A percentile compares a stretch with the other conserved stretches of the same genome.
These are phyloP conservation scores for Dicranocentrus wangi DNA, from an alignment of 2,888 invertebrate species.

Conservation along the genomic window DNA sequence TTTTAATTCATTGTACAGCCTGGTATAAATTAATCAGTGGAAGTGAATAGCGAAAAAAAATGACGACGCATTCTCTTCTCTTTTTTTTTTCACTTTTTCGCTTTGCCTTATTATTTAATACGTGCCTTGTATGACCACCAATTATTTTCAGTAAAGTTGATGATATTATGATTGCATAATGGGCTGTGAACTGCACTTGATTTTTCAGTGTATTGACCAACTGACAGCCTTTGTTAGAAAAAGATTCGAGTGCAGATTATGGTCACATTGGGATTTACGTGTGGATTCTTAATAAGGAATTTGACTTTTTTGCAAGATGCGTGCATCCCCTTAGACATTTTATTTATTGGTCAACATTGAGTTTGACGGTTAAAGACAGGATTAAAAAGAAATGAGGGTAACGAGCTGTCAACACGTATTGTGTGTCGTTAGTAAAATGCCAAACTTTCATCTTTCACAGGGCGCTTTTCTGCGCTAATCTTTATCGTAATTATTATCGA, in stretches of 20 bases:
- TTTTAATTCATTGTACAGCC: neutral
- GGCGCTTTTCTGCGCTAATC: neutral
- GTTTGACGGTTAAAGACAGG: conserved; percentile 16
- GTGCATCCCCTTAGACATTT: too few species aligned
- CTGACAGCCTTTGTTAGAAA: neutral
- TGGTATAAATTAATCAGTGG: conserved; percentile 11
- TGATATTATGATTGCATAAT: conserved; percentile 7
- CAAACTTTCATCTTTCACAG: neutral
- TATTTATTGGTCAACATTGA: neutral
- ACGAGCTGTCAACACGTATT: conserved; percentile 42
- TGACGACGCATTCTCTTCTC: neutral
- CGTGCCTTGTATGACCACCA: conserved; percentile 13
- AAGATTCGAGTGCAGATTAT: neutral
- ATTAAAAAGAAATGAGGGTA: conserved; percentile 32
- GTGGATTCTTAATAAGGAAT: conserved; percentile 7
- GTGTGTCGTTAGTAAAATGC: neutral
- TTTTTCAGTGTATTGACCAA: neutral
- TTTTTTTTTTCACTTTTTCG: neutral
- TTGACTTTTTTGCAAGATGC: neutral
- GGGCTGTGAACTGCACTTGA: neutral
- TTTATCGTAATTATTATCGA: neutral
- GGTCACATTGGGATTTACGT: neutral
- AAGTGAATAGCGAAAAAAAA: neutral
- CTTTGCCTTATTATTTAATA: conserved; percentile 4
- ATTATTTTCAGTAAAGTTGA: neutral